Conservation (phyloP, 2,113 vertebrate genomes). For the Pluvianellus socialis region DNA sequence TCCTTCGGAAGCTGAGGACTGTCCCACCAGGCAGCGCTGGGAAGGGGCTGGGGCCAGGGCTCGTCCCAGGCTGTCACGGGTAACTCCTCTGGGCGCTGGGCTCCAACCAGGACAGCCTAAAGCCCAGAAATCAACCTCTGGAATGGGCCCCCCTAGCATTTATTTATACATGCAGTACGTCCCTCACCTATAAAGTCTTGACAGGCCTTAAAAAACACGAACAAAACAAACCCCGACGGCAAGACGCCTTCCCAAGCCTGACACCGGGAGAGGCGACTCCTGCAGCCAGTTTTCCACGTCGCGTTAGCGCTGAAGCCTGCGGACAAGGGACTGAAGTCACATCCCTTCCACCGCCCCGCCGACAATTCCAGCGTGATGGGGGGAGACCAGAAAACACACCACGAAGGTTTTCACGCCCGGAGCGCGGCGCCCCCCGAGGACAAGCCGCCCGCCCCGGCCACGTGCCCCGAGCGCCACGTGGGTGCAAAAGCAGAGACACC, state of each 20-base stretch:
- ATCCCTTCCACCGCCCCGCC: accelerated
- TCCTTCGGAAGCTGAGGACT: neutral
- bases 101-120: neutral
- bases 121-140: neutral
- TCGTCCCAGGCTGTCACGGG: accelerated
- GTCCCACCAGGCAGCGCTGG: neutral
- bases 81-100: accelerated
- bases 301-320: neutral
- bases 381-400: neutral
- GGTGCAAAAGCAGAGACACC: neutral
- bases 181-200: neutral
- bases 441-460: neutral
- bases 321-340: neutral
- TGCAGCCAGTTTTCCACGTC: neutral
- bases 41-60: neutral
- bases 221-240: accelerated
- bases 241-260: neutral
- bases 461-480: accelerated
- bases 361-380: neutral
- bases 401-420: neutral
- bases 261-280: neutral
- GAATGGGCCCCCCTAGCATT: neutral
- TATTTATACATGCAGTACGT: accelerated
- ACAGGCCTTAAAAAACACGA: neutral
- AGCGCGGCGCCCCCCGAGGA: neutral